Conservation (phyloP, 1,140 invertebrate species). For the Parasteatoda tepidariorum region DNA sequence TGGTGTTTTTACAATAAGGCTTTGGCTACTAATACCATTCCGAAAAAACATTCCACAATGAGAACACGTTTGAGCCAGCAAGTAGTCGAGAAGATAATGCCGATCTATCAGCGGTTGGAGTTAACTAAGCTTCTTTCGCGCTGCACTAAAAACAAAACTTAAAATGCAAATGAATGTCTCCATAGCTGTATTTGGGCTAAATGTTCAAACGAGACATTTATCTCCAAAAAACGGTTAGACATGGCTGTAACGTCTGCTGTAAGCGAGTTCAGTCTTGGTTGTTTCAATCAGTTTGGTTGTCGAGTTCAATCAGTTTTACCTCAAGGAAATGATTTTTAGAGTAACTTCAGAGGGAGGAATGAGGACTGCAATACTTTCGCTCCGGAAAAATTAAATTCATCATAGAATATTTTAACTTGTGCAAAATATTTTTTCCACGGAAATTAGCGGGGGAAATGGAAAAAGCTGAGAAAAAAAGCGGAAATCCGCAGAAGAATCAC, state of each 20-base stretch:
- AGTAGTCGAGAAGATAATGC: background rate
- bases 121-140: background rate
- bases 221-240: background rate
- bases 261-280: background rate
- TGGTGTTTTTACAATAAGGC: constrained; percentile 1
- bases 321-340: no score
- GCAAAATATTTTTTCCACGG: no score
- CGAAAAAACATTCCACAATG: background rate
- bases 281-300: no score
- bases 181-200: background rate
- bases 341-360: no score
- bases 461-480: no score
- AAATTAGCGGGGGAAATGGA: no score
- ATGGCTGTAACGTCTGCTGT: background rate
- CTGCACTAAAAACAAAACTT: background rate
- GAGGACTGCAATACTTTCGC: no score
- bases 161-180: constrained; percentile 24
- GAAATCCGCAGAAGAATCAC: no score
- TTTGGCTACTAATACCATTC: background rate
- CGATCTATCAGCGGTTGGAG: constrained; percentile 11
- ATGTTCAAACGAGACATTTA: background rate
- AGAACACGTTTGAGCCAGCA: background rate
- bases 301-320: no score
- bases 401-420: no score
- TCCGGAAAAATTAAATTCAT: no score